Conservation (phyloP, 2,113 vertebrate species). For the Mobula hypostoma region DNA sequence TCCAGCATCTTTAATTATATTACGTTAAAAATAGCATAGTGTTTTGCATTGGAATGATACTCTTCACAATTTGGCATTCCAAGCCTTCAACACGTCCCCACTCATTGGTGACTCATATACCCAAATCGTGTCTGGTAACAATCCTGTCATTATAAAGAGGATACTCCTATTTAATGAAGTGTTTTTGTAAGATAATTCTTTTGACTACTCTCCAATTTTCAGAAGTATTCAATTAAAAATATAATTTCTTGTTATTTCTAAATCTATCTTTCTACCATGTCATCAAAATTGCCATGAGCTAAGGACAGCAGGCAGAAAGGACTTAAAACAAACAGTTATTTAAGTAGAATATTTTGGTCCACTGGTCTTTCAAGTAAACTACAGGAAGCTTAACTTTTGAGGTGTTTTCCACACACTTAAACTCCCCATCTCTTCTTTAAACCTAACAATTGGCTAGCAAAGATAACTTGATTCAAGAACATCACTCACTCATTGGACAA, state of each 20-base stretch:
- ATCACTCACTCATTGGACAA: background rate
- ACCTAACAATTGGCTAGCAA: background rate
- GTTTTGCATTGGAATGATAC: background rate
- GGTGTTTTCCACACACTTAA: background rate
- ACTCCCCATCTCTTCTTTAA: background rate
- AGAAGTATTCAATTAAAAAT: background rate
- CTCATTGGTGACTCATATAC: background rate
- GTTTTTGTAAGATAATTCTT: background rate
- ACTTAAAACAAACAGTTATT: background rate
- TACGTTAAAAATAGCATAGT: background rate
- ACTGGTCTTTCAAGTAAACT: background rate
- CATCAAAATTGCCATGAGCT: background rate
- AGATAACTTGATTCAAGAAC: background rate
- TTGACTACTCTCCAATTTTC: background rate
- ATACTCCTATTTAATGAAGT: background rate
- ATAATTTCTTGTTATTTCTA: background rate
- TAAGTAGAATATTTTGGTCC: background rate
- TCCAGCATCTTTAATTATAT: background rate
- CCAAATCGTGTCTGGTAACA: background rate
- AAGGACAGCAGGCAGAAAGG: background rate
- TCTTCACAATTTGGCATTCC: background rate
- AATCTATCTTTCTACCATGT: background rate
- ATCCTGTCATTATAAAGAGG: background rate
- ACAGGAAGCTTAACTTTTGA: background rate
- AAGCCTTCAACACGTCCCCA: background rate